Evolutionary conservation across 1,140 invertebrate genomes (phyloP).

Genomic region (Rhizoglyphus robini): DNA sequence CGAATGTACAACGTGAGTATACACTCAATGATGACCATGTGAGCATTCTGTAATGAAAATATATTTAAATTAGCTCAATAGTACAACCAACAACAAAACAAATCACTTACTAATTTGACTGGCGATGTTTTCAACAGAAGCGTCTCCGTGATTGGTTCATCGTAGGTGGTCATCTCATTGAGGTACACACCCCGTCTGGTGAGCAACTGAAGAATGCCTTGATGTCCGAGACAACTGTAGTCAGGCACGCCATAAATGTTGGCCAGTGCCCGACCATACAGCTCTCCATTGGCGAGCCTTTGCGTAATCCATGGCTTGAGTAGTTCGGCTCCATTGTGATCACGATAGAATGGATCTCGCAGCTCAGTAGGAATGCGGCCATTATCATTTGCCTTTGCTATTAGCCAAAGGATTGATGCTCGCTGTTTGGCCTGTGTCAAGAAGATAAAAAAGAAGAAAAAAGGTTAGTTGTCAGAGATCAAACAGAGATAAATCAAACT

Average conservation of each 20-base stretch:
- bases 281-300: slow-evolving; percentile 77
- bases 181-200: slow-evolving; percentile 79
- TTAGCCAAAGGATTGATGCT: slow-evolving; percentile 90
- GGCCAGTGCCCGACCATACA: slow-evolving; percentile 85
- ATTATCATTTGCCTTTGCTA: slow-evolving; percentile 91
- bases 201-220: slow-evolving; percentile 65
- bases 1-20: slow-evolving; percentile 88
- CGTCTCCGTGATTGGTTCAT: slow-evolving; percentile 81
- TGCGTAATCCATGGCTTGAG: slow-evolving; percentile 84
- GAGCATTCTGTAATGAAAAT: slow-evolving; percentile 56
- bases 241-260: slow-evolving; percentile 95
- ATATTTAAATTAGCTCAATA: slow-evolving; percentile 8
- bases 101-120: slow-evolving; percentile 65
- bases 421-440: slow-evolving; percentile 77
- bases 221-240: slow-evolving; percentile 85
- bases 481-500: too few relatives aligned
- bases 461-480: background rate
- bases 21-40: slow-evolving; percentile 91
- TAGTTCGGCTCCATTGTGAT: slow-evolving; percentile 85
- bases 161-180: slow-evolving; percentile 51
- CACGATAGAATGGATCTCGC: slow-evolving; percentile 81
- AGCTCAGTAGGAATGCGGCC: slow-evolving; percentile 75
- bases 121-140: slow-evolving; percentile 89
- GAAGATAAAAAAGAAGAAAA: background rate
- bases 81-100: slow-evolving; percentile 15